A percentile compares a stretch with the other conserved stretches of the same genome.
phyloP scores from a whole-genome alignment of 92 coral and sea anemone species.

The Zoanthus sociatus region DNA sequence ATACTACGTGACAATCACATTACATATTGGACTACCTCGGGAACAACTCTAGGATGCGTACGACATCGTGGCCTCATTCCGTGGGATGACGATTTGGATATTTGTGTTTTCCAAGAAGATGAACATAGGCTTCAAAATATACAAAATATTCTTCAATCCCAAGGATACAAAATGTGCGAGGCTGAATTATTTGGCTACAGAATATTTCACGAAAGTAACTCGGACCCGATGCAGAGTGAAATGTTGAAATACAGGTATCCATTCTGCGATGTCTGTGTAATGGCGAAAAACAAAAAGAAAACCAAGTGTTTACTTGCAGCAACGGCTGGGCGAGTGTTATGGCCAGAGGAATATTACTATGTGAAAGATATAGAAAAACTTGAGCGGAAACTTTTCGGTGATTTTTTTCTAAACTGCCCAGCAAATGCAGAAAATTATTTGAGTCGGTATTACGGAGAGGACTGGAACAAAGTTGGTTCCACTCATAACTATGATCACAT shows the following conservation, averaged over 20 bases:
- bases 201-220: conserved; percentile 65
- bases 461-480: conserved; percentile 66
- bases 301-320: conserved; percentile 37
- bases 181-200: conserved; percentile 67
- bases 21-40: conserved; percentile 72
- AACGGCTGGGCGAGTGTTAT: conserved; percentile 49
- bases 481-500: conserved; percentile 74
- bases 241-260: conserved; percentile 65
- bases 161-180: conserved; percentile 61
- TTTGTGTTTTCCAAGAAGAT: conserved; percentile 68
- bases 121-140: conserved; percentile 49
- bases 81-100: conserved; percentile 82
- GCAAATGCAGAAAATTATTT: conserved; percentile 73
- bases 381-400: conserved; percentile 66
- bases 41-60: conserved; percentile 75
- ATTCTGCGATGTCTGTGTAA: conserved; percentile 75
- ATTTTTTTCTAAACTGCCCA: conserved; percentile 74
- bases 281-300: conserved; percentile 53
- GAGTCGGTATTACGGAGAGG: conserved; percentile 59
- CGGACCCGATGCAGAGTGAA: conserved; percentile 44
- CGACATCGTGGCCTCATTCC: conserved; percentile 77
- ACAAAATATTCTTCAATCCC: conserved; percentile 14
- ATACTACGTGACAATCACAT: conserved; percentile 46
- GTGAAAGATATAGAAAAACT: conserved; percentile 62
- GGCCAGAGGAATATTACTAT: conserved; percentile 74